phyloP scores from a whole-genome alignment of 2,888 invertebrate genomes.

The Trachelus tabidus region DNA sequence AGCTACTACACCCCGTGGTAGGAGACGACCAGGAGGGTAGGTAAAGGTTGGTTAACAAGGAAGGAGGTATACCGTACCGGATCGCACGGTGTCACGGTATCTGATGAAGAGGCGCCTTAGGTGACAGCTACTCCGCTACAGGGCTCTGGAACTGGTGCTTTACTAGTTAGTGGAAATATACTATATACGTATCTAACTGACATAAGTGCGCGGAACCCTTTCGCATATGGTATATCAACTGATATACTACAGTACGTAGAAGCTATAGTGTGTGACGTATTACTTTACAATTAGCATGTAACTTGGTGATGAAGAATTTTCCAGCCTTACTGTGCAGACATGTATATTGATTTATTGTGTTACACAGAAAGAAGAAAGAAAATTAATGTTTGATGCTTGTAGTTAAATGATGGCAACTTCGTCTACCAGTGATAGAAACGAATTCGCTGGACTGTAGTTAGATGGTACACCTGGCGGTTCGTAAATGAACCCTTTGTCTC shows the following conservation, averaged over 20 bases:
- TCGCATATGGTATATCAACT: not conserved
- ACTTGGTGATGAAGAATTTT: not conserved
- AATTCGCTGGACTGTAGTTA: not conserved
- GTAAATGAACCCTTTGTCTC: conserved; percentile 54
- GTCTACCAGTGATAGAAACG: not conserved
- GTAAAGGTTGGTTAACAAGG: not conserved
- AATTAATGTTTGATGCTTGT: not conserved
- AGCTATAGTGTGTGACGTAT: not conserved
- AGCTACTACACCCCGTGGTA: not conserved
- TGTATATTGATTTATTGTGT: not conserved
- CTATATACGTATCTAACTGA: not conserved
- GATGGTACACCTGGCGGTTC: conserved; percentile 45
- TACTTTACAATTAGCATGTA: not conserved
- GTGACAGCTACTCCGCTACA: conserved; percentile 51
- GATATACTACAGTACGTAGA: not conserved
- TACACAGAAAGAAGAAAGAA: not conserved
- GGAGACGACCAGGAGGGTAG: not conserved
- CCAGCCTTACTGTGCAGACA: not conserved
- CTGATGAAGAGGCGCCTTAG: conserved; percentile 56
- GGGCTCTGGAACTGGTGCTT: conserved; percentile 30
- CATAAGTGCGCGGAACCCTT: not conserved
- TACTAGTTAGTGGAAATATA: not conserved
- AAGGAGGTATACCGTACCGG: not conserved
- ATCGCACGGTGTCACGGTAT: conserved; percentile 44
- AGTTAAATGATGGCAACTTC: not conserved